Base-by-base conservation (phyloP, 2,113 vertebrate species). In the Zapornia atra region DNA sequence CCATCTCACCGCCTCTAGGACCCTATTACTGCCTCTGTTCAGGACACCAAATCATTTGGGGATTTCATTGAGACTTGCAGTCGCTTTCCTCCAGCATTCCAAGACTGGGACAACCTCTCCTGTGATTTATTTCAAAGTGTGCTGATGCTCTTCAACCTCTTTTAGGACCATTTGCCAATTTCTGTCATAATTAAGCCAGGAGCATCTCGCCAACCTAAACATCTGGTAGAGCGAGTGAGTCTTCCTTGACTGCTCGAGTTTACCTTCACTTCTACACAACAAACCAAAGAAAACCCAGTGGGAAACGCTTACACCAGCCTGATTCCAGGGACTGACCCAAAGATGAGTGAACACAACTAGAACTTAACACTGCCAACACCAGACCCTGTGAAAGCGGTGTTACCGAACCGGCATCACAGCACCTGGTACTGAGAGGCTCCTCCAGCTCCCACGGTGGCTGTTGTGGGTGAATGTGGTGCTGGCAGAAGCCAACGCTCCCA, bases 381-480 rank as follows among this genome's bases (percentile, higher is more conserved):
- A 36, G 4, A 11, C 21, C 44, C 21, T 46, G 42, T 4, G 34
- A 20, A 40, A 83, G 40, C 34, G 36, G 11, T 7, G 10, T 16
- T 14, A n/a, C 56, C 15, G 25, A 8, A 11, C 42, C 34, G 46
- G 57, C 14, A 10, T 25, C 26, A 8, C 33, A 34, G 76, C 19
- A 48, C 0, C 0, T 11, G 33, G 20, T 28, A 22, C 64, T 48
- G 38, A 33, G 19, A 46, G 42, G 51, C 26, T n/a, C 26, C 3
- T 33, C 44, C 61, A 36, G 36, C 54, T 38, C 24, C 11, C 16
- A 48, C 1, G 4, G 44, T 1, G 1, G 19, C 19, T 1, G 0
- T 1, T 34, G 24, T 34, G 29, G 9, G 44, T 20, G 50, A 19
- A 28, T 21, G 18, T 18, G 26, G 4, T 5, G 0, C 12, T 53